Base-by-base conservation (phyloP, 1,140 invertebrate species). In the Holcopasites calliopsidis region DNA sequence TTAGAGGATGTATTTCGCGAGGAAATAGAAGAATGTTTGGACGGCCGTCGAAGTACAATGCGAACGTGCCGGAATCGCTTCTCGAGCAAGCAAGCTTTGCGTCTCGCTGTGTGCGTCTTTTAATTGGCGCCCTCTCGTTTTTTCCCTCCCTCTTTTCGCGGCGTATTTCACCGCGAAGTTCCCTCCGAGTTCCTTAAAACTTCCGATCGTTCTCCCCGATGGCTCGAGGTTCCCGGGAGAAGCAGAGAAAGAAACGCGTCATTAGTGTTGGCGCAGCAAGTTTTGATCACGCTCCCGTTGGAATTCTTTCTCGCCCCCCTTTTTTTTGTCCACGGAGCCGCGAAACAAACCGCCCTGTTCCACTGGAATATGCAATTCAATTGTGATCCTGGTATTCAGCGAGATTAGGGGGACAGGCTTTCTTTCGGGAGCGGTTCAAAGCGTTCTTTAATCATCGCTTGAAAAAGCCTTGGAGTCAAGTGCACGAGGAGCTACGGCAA, bases 201-300 rank as follows among this genome's bases (percentile, higher is more conserved):
- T 72, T 64, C 18, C 58, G 3, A 11, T 64, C 60, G 47, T 42
- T 64, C 11, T 18, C 31, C 23, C 33, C 13, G 33, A 33, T 21
- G 50, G 18, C 49, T 66, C 28, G 38, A 13, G 52, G 26, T 57
- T 74, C 72, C 72, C 62, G 13, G 11, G 28, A 21, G 60, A 42
- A 3, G 10, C 31, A 40, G 7, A 26, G 38, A 74, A 74, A 68
- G 52, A 38, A 68, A 74, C 61, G 62, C 49, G 62, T 52, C 50
- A 74, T 72, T 52, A 61, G 58, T 33, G 58, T n/a, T 33, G 21
- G 16, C 16, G 42, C 55, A 31, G 60, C 60, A 62, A 71, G 33
- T 62, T 50, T 71, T 62, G 69, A 71, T 71, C 69, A 23, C 33
- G 26, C 28, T 38, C 64, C 64, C 49, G 0, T 16, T 28, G 47